Base-by-base conservation (phyloP, 1,140 invertebrate species). In the Hylaeus volcanicus region DNA sequence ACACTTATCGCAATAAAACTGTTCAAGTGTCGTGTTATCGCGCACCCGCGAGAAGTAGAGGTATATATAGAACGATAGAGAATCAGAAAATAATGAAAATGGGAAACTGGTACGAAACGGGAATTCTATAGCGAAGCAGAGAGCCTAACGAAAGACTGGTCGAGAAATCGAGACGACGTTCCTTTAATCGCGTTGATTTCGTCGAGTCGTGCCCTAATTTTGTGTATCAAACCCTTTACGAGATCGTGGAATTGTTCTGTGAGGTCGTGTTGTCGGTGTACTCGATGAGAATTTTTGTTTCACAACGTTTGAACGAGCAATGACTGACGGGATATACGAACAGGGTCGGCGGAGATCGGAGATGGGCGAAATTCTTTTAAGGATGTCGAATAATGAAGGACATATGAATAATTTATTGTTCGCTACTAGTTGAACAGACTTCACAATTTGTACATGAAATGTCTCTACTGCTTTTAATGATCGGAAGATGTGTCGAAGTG, bases 91-190 rank as follows among this genome's bases (percentile, higher is more conserved):
- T 26, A 26, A 26, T 26, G 8, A 12, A n/a, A 48, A n/a, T 26
- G 26, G 51, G 26, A 65, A 51, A 37, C 51, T 65, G 61, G 51
- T 55, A 26, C 60, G 48, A 45, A 55, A 39, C 37, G 69, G 43
- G 48, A 74, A 58, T 65, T 74, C 61, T 79, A 79, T 74, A 74
- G 60, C 64, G 69, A 82, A 78, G 81, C 82, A 53, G 72, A 81
- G 73, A 83, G 78, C 63, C 79, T 80, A 69, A 80, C 12, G 48
- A 69, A 85, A 88, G 80, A 87, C 81, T 88, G 79, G 85, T 86
- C 65, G 37, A n/a, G 58, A 83, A 83, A 68, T 84, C 72, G 41
- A 75, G 77, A 84, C 74, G 86, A 79, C 76, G 85, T 81, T 84
- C 85, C 83, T 86, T 86, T 87, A 81, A 81, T 74, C 74, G 79